Percentiles rank a stretch among this genome's conserved stretches.
These are phyloP conservation scores for Oreocharis arfaki DNA, from an alignment of 2,113 vertebrate species.

Conservation along the genomic window DNA sequence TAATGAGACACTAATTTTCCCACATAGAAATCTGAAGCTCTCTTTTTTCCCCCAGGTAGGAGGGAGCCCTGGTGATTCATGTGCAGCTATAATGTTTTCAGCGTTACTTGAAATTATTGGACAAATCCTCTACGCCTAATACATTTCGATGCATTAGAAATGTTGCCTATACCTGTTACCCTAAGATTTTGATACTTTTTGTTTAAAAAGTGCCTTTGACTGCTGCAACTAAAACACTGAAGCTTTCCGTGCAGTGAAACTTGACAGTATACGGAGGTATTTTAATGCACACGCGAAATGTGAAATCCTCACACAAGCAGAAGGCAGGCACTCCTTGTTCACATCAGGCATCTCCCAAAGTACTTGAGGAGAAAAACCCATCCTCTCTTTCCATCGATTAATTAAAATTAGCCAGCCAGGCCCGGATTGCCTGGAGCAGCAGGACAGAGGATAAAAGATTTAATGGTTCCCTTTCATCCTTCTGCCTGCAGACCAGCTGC, in stretches of 20 bases:
- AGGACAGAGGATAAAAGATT: background rate
- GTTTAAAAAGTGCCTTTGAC: background rate
- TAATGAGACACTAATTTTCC: slow-evolving; percentile 51
- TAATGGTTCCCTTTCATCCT: background rate
- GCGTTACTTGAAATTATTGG: background rate
- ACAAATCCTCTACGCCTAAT: background rate
- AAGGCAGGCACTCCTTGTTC: background rate
- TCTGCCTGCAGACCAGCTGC: background rate
- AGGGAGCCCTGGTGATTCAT: background rate
- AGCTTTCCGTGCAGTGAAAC: background rate
- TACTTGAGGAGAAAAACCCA: background rate
- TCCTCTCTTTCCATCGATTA: background rate
- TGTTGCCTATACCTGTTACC: background rate
- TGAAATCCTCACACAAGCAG: background rate
- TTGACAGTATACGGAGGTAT: background rate
- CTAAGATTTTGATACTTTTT: background rate
- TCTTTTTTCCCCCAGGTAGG: background rate
- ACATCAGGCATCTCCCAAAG: background rate
- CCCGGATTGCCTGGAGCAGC: background rate
- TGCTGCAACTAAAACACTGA: background rate
- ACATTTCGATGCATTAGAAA: background rate
- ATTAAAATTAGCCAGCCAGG: background rate
- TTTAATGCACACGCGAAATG: background rate
- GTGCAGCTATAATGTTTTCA: background rate
- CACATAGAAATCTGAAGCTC: background rate